These are phyloP conservation scores for Saccopteryx leptura DNA, from an alignment of 2,113 vertebrate species.

Conservation along the genomic window DNA sequence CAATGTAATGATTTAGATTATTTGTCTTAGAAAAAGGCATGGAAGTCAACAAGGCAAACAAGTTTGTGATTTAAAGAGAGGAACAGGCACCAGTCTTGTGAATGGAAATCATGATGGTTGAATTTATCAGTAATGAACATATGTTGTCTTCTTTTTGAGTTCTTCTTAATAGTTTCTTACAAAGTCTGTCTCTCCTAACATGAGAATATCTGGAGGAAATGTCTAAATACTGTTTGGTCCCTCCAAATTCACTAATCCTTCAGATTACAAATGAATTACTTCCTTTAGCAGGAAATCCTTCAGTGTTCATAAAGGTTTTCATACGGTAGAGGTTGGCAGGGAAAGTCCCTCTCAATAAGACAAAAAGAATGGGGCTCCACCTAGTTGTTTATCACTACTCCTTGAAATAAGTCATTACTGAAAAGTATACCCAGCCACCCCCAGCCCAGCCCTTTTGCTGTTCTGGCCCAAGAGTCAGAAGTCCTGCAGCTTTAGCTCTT, in stretches of 20 bases:
- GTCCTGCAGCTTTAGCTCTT: background rate
- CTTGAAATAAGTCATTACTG: background rate
- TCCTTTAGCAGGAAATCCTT: background rate
- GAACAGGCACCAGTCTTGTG: background rate
- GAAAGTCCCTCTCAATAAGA: background rate
- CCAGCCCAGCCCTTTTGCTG: background rate
- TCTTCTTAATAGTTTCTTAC: background rate
- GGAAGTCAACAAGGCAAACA: background rate
- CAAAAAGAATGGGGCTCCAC: background rate
- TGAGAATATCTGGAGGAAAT: background rate
- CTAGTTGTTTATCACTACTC: background rate
- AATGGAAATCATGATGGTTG: background rate
- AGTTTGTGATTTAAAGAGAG: background rate
- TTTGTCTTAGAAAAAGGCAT: background rate
- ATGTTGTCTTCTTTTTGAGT: background rate
- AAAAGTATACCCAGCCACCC: background rate
- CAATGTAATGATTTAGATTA: background rate
- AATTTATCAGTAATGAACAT: background rate
- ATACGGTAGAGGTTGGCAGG: background rate
- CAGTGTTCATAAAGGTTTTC: background rate
- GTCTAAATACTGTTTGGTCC: background rate
- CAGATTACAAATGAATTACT: background rate
- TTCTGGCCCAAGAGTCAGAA: background rate
- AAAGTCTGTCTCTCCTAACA: background rate
- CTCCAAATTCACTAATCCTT: conserved; percentile 15